These are phyloP conservation scores for Lasioglossum marginatum DNA, from an alignment of 2,888 invertebrate species.

Conservation along the genomic window DNA sequence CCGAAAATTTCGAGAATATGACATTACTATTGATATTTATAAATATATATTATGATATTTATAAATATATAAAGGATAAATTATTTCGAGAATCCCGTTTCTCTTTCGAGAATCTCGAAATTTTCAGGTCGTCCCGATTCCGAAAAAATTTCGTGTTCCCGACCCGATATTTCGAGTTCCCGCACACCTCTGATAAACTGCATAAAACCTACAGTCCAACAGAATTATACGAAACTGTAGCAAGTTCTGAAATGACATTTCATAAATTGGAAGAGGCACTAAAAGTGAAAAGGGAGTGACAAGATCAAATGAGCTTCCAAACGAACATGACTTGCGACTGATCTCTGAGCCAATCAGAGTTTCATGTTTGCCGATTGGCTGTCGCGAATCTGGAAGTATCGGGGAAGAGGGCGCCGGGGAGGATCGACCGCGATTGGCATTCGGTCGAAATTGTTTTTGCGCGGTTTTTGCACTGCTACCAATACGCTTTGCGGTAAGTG, in stretches of 20 bases:
- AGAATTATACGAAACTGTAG: not conserved
- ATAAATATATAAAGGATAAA: too few species aligned
- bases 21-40: too few species aligned
- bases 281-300: not conserved
- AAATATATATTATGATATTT: too few species aligned
- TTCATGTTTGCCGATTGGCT: not conserved
- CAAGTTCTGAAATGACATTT: not conserved
- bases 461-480: conserved; percentile 33
- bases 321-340: not conserved
- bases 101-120: too few species aligned
- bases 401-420: not conserved
- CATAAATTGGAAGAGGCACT: not conserved
- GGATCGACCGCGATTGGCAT: conserved; percentile 33
- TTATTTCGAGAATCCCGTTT: too few species aligned
- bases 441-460: conserved; percentile 62
- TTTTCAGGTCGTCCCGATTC: too few species aligned
- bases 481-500: conserved; percentile 67
- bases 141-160: too few species aligned
- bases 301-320: not conserved
- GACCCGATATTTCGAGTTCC: too few species aligned
- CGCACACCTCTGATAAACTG: too few species aligned
- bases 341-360: not conserved
- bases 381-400: conserved; percentile 1
- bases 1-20: too few species aligned
- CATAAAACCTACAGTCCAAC: too few species aligned